Evolutionary conservation across 2,888 invertebrate species (phyloP), one percentile per base, ranked within the genome.

Genomic region (Pimpla rufipes): DNA sequence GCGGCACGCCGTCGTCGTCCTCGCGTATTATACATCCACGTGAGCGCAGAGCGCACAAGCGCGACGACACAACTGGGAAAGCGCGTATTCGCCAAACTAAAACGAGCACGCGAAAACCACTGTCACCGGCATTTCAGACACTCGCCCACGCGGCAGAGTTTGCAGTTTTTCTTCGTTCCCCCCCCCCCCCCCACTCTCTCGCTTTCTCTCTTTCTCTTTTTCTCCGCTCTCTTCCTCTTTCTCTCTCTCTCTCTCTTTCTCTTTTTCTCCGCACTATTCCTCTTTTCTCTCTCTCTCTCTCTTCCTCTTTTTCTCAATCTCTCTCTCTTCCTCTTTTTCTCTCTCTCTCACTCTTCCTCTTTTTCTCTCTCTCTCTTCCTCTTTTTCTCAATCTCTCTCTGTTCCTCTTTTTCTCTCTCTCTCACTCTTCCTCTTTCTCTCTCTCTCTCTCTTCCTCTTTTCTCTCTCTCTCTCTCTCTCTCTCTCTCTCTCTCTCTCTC

Each of bases 101-200:
- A 82, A 78, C 67, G 67, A 78, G 64, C 70, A 62, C 74, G 70
- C 57, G 70, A 66, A n/a, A n/a, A 71, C 67, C 68, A 76, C 78
- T 86, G 87, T 87, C 87, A 86, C 83, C 74, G 78, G 57, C 81
- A 81, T 83, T 83, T 87, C 84, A 81, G 68, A 75, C 77, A 74
- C 77, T 78, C 74, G 71, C 50, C 70, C 40, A 55, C 40, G 62
- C 42, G 52, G 67, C 68, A 57, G 68, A 84, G 83, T 81, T 84
- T 80, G 55, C 78, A 81, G 85, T 84, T 83, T 82, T 81, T 74
- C 70, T 75, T 76, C 83, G 78, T 73, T 68, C 80, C 79, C 79
- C 29, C 29, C 29, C 29, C 29, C 29, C 29, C 29, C 29, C 5
- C 29, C 29, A 29, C 29, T 29, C 29, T 29, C 29, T 29, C 29